Conservation (phyloP, 2,888 invertebrate genomes). For the Empis stercorea region DNA sequence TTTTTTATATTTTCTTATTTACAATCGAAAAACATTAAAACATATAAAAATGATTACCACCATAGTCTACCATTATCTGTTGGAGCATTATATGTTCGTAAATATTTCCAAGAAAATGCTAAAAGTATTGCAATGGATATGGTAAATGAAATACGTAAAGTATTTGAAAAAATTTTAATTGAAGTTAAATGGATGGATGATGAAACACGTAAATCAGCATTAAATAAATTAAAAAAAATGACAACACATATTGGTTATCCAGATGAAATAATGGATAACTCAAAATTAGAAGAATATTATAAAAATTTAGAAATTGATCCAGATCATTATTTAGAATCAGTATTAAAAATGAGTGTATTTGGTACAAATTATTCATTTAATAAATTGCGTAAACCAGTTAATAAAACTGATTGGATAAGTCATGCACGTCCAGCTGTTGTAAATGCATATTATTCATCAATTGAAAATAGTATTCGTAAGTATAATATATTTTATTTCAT, state of each 20-base stretch:
- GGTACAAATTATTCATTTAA: slow-evolving; percentile 68
- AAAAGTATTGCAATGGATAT: slow-evolving; percentile 74
- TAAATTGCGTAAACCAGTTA: slow-evolving; percentile 62
- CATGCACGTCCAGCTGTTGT: slow-evolving; percentile 75
- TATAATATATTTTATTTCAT: slow-evolving; percentile 17
- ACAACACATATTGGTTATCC: slow-evolving; percentile 86
- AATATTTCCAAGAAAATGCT: slow-evolving; percentile 75
- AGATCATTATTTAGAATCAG: slow-evolving; percentile 59
- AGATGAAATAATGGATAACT: slow-evolving; percentile 70
- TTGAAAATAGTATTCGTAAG: slow-evolving; percentile 81
- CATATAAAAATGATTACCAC: too few species aligned
- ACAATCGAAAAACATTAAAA: too few species aligned
- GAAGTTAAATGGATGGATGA: slow-evolving; percentile 90
- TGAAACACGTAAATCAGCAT: slow-evolving; percentile 58
- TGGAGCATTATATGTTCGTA: slow-evolving; percentile 75
- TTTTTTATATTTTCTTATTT: too few species aligned
- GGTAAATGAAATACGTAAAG: slow-evolving; percentile 70
- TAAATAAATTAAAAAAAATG: slow-evolving; percentile 73
- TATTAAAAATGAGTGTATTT: slow-evolving; percentile 64
- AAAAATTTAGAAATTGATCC: slow-evolving; percentile 57
- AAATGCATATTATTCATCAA: slow-evolving; percentile 74
- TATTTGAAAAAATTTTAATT: slow-evolving; percentile 67
- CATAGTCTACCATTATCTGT: slow-evolving; percentile 59
- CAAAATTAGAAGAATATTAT: slow-evolving; percentile 69
- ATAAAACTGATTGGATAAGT: slow-evolving; percentile 75